Conservation (phyloP, 1,140 invertebrate species). For the Zaprionus gabonicus region DNA sequence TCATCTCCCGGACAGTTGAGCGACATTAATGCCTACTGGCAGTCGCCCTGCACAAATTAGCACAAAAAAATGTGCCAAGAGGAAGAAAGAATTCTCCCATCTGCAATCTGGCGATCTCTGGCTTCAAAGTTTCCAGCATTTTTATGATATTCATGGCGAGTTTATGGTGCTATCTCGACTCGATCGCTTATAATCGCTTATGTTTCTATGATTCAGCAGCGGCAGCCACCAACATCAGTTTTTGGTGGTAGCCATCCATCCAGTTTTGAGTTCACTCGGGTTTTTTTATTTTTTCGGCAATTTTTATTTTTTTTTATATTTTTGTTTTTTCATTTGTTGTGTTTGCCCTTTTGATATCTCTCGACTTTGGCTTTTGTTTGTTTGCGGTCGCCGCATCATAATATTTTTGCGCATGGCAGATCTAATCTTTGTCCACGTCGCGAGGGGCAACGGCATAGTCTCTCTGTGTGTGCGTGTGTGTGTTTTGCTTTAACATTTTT, state of each 20-base stretch:
- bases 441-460: slow-evolving; percentile 1
- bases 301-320: background rate
- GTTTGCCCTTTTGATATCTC: slow-evolving; percentile 39
- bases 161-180: slow-evolving; percentile 62
- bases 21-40: slow-evolving; percentile 78
- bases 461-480: background rate
- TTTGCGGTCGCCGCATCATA: slow-evolving; percentile 70
- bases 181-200: slow-evolving; percentile 75
- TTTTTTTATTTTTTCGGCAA: background rate
- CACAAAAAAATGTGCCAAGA: slow-evolving; percentile 34
- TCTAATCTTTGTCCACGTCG: slow-evolving; percentile 71
- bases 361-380: slow-evolving; percentile 53
- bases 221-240: slow-evolving; percentile 31
- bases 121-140: slow-evolving; percentile 45
- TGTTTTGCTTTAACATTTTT: slow-evolving; percentile 37
- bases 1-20: slow-evolving; percentile 53
- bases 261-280: slow-evolving; percentile 45
- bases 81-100: background rate
- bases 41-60: slow-evolving; percentile 75
- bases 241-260: slow-evolving; percentile 69
- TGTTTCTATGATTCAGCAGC: slow-evolving; percentile 79
- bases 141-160: slow-evolving; percentile 33
- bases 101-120: slow-evolving; percentile 34
- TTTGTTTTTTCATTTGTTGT: slow-evolving; percentile 40
- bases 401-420: slow-evolving; percentile 81